These are phyloP conservation scores for Pogonus chalceus DNA, from an alignment of 1,140 invertebrate species.

Conservation along the genomic window DNA sequence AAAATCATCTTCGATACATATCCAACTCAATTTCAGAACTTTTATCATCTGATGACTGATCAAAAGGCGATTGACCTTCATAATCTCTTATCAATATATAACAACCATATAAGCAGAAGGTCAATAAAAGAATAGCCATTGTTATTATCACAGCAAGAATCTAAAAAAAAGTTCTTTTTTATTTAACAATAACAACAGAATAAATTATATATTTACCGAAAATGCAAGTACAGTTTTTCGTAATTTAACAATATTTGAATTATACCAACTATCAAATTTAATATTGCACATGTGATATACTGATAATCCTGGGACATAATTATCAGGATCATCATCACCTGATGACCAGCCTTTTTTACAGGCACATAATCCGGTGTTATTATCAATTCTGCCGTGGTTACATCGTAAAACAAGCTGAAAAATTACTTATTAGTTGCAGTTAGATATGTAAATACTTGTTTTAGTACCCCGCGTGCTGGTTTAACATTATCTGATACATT, in stretches of 20 bases:
- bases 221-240: conserved; percentile 11
- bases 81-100: too few species aligned
- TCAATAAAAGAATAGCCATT: conserved; percentile 7
- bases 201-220: conserved; percentile 9
- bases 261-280: conserved; percentile 20
- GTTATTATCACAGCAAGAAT: conserved; percentile 12
- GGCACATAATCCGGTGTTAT: conserved; percentile 22
- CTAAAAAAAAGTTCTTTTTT: conserved; percentile 8
- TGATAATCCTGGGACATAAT: conserved; percentile 17
- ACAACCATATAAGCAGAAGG: conserved; percentile 10
- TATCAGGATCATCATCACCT: conserved; percentile 15
- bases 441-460: not conserved
- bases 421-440: not conserved
- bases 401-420: conserved; percentile 22
- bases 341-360: conserved; percentile 28
- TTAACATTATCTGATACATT: not conserved
- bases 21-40: too few species aligned
- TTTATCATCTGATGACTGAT: too few species aligned
- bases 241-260: conserved; percentile 8
- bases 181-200: not conserved
- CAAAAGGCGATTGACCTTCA: too few species aligned
- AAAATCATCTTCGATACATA: too few species aligned
- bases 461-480: conserved; percentile 5
- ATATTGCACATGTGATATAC: conserved; percentile 30
- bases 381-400: conserved; percentile 24